phyloP scores from a whole-genome alignment of 2,888 invertebrate species.

The Cantharis flavilabris region DNA sequence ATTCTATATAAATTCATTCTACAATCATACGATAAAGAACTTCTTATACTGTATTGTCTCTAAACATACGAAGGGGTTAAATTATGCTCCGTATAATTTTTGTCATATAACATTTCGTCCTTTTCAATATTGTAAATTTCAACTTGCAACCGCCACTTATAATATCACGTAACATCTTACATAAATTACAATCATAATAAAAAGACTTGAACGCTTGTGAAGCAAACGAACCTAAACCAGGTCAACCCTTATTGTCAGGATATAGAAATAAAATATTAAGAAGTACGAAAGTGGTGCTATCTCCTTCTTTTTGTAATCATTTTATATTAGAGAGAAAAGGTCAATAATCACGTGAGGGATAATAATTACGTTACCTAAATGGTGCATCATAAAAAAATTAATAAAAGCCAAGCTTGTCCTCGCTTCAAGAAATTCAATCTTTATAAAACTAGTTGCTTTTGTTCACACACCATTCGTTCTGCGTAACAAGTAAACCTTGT shows the following conservation, averaged over 20 bases:
- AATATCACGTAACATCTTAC: slow-evolving; percentile 29
- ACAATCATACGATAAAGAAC: background rate
- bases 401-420: slow-evolving; percentile 23
- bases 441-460: slow-evolving; percentile 29
- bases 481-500: slow-evolving; percentile 16
- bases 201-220: slow-evolving; percentile 19
- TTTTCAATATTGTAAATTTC: slow-evolving; percentile 20
- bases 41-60: background rate
- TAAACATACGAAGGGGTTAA: background rate
- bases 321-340: background rate
- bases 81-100: background rate
- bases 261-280: background rate
- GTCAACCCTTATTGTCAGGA: slow-evolving; percentile 11
- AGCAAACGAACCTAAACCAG: slow-evolving; percentile 24
- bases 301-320: background rate
- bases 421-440: slow-evolving; percentile 23
- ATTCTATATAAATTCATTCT: background rate
- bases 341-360: slow-evolving; percentile 6
- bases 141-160: slow-evolving; percentile 28
- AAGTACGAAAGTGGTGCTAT: background rate
- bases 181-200: slow-evolving; percentile 26
- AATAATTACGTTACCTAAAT: slow-evolving; percentile 7
- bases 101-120: background rate
- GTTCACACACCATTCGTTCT: slow-evolving; percentile 17
- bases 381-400: slow-evolving; percentile 21